Conservation (phyloP, 1,140 invertebrate genomes). For the Trichonephila inaurata region DNA sequence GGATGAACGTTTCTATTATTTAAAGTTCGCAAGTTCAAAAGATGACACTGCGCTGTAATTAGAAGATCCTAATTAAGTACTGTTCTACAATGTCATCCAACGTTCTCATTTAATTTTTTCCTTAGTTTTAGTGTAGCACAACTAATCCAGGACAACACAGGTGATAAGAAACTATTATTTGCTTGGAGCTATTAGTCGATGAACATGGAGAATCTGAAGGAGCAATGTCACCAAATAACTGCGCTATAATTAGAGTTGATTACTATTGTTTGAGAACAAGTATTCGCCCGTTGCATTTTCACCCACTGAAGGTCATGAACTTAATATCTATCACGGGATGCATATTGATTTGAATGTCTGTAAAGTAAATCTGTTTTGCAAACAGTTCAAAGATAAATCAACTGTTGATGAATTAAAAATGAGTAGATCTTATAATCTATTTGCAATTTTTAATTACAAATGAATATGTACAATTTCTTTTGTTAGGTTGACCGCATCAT, state of each 20-base stretch:
- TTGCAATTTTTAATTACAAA: no score
- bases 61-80: constrained; percentile 21
- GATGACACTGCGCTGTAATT: not conserved
- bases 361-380: no score
- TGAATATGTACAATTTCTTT: no score
- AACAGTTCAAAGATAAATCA: no score
- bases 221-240: not conserved
- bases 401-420: no score
- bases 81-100: constrained; percentile 4
- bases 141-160: not conserved
- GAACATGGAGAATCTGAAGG: not conserved
- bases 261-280: not conserved
- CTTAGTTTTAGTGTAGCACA: not conserved
- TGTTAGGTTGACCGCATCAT: no score
- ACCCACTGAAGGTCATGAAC: not conserved
- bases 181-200: constrained; percentile 28
- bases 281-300: not conserved
- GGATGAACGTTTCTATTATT: not conserved
- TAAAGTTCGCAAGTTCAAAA: not conserved
- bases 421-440: no score
- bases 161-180: not conserved
- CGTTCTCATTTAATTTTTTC: not conserved
- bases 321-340: not conserved
- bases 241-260: not conserved
- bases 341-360: not conserved